These are phyloP conservation scores for Porites lutea DNA, from an alignment of 64 coral and sea anemone species.

Conservation along the genomic window DNA sequence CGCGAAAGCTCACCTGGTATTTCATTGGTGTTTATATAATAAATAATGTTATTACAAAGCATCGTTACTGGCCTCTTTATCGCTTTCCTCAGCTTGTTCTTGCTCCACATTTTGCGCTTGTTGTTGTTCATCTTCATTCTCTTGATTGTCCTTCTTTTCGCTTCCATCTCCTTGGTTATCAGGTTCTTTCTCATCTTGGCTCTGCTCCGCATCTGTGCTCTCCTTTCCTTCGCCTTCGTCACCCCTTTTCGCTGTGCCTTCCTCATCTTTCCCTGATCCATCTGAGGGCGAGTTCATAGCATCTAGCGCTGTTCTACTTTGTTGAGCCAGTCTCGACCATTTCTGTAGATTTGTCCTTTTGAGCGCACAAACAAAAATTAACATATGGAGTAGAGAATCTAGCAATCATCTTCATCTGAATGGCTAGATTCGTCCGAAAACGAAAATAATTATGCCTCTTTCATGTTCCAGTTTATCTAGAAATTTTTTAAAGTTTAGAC, in stretches of 20 bases:
- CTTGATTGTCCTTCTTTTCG: not conserved
- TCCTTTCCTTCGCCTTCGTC: slow-evolving; percentile 18
- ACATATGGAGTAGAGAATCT: too few species aligned
- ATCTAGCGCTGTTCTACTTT: not conserved
- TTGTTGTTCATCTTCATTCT: not conserved
- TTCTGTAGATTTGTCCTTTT: slow-evolving; percentile 39
- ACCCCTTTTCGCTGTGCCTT: slow-evolving; percentile 63
- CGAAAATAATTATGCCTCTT: too few species aligned
- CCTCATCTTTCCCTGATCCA: not conserved
- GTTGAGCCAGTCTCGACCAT: not conserved
- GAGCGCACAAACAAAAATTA: not conserved
- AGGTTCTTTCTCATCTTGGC: slow-evolving; percentile 2
- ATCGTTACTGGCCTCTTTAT: not conserved
- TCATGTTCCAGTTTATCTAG: too few species aligned
- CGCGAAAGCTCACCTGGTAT: too few species aligned
- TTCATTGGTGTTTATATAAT: not conserved
- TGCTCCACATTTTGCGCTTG: not conserved
- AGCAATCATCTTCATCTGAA: too few species aligned
- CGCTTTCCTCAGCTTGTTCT: not conserved
- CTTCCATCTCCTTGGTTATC: not conserved
- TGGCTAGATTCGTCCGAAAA: too few species aligned
- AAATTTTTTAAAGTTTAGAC: too few species aligned
- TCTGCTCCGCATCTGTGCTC: slow-evolving; percentile 2
- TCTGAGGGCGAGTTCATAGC: not conserved
- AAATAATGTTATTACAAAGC: not conserved